These are phyloP conservation scores for Drosophila neotestacea DNA, from an alignment of 2,888 invertebrate species.

Conservation along the genomic window DNA sequence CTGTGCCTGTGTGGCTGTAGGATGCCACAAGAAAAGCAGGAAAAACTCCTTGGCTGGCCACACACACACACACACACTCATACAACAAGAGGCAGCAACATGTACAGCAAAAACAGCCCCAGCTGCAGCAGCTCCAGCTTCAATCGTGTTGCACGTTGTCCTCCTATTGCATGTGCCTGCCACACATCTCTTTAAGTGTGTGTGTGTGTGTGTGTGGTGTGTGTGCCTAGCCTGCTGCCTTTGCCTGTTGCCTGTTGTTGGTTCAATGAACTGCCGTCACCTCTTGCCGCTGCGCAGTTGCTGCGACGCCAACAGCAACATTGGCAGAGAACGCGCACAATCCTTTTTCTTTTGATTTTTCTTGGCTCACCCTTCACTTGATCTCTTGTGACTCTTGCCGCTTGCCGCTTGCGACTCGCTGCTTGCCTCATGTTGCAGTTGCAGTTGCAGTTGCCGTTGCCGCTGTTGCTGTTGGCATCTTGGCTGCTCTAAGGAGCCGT, in stretches of 20 bases:
- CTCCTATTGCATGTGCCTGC: conserved; percentile 50
- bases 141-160: conserved; percentile 52
- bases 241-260: conserved; percentile 51
- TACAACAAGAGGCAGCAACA: conserved; percentile 9
- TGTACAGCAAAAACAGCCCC: conserved; percentile 14
- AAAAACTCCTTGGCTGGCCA: conserved; percentile 72
- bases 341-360: conserved; percentile 78
- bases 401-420: conserved; percentile 35
- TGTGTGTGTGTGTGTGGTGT: conserved; percentile 15
- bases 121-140: conserved; percentile 24
- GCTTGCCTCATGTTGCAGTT: conserved; percentile 17
- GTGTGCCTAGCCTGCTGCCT: conserved; percentile 37
- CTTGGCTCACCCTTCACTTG: conserved; percentile 76
- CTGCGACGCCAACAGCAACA: conserved; percentile 35
- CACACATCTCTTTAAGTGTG: conserved; percentile 32
- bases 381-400: conserved; percentile 63
- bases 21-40: conserved; percentile 79
- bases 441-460: conserved; percentile 10
- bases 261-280: conserved; percentile 80
- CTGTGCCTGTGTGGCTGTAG: conserved; percentile 60
- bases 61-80: conserved; percentile 25
- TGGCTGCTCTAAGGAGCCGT: conserved; percentile 46
- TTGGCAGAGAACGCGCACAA: conserved; percentile 50
- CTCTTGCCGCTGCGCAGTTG: conserved; percentile 70
- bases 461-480: conserved; percentile 2